Percentiles rank a stretch among this genome's conserved stretches.
These are phyloP conservation scores for Epinephelus coioides DNA, from an alignment of 2,797 vertebrate genomes.

Conservation along the genomic window DNA sequence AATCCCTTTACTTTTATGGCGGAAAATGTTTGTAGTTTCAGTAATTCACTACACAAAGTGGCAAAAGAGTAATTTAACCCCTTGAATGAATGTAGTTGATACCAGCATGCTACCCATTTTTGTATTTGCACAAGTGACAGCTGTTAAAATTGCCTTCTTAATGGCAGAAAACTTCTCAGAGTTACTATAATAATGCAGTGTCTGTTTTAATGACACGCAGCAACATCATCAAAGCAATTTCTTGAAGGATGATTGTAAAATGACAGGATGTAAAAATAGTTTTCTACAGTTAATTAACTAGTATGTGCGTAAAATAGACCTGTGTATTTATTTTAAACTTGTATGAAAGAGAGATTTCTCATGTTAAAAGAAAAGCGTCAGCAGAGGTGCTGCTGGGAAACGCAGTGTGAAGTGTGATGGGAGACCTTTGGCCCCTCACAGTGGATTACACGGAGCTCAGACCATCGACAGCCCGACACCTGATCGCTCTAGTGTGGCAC, in stretches of 20 bases:
- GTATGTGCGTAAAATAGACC: background rate
- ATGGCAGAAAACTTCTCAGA: background rate
- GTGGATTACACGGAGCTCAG: constrained; percentile 52
- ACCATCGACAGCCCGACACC: constrained; percentile 69
- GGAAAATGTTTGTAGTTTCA: too few species aligned
- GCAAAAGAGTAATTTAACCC: too few species aligned
- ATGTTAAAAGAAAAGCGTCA: too few species aligned
- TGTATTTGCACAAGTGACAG: background rate
- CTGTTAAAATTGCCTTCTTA: background rate
- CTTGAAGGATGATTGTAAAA: background rate
- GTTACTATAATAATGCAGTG: background rate
- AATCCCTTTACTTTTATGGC: too few species aligned
- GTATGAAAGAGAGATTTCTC: background rate
- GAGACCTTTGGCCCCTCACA: constrained; percentile 69
- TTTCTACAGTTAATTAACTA: background rate
- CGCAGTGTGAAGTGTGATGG: constrained; percentile 23
- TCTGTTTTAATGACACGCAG: background rate
- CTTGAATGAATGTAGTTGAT: too few species aligned
- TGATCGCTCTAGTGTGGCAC: constrained; percentile 64
- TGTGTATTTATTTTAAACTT: background rate
- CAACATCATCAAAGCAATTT: background rate
- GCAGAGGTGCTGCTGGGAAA: background rate
- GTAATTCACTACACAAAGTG: too few species aligned
- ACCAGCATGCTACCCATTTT: background rate
- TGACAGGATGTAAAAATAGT: background rate